phyloP scores from a whole-genome alignment of 1,140 invertebrate species.

The Ericerus pela region DNA sequence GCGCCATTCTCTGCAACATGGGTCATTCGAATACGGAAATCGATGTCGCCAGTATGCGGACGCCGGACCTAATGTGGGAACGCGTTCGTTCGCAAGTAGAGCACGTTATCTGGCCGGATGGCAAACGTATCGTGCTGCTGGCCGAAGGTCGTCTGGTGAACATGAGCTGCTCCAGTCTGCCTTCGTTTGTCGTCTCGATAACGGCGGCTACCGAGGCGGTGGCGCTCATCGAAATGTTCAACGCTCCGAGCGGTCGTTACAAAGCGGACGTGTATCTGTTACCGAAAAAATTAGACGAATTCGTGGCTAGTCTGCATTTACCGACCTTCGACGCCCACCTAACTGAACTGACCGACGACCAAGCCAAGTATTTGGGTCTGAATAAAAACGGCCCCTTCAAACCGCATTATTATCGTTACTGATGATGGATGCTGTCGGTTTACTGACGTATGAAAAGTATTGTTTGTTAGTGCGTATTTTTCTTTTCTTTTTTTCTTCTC shows the following conservation, averaged over 20 bases:
- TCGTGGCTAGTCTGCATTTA: conserved; percentile 88
- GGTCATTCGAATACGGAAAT: conserved; percentile 97
- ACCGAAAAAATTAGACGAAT: conserved; percentile 94
- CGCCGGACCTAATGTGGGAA: conserved; percentile 91
- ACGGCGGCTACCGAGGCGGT: conserved; percentile 75
- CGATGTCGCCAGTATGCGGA: conserved; percentile 79
- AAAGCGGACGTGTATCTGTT: conserved; percentile 94
- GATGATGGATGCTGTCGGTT: too few species aligned
- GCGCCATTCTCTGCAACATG: conserved; percentile 95
- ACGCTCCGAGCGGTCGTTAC: conserved; percentile 83
- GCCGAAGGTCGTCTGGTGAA: conserved; percentile 92
- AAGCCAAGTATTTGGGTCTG: conserved; percentile 93
- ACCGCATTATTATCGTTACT: conserved; percentile 89
- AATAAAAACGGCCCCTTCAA: conserved; percentile 97
- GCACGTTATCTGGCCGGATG: conserved; percentile 90
- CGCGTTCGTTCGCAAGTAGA: conserved; percentile 93
- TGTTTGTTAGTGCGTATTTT: too few species aligned
- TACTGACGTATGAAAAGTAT: too few species aligned
- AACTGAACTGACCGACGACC: conserved; percentile 89
- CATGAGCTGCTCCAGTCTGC: conserved; percentile 90
- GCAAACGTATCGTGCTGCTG: conserved; percentile 78
- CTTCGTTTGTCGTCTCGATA: conserved; percentile 92
- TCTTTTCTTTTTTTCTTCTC: too few species aligned
- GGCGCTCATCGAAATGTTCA: conserved; percentile 90
- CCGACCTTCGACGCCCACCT: conserved; percentile 93